Conservation (phyloP, 2,888 invertebrate genomes). For the Geophilus truncorum region DNA sequence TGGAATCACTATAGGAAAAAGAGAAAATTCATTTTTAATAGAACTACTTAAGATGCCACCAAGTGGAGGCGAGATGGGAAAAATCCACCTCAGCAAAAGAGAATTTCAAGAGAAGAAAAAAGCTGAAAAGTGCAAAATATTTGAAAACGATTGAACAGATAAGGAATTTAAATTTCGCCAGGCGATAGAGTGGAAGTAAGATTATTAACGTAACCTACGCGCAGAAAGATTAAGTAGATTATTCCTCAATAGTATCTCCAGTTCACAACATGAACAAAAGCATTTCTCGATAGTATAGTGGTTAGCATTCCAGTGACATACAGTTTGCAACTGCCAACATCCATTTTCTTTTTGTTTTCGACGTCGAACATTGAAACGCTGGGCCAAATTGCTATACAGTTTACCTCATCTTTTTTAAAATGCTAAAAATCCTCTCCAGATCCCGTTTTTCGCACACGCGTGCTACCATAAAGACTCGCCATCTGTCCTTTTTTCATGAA, state of each 20-base stretch:
- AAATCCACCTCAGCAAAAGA: not conserved
- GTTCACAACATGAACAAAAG: too few species aligned
- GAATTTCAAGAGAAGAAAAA: not conserved
- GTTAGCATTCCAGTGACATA: too few species aligned
- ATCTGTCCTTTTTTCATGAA: not conserved
- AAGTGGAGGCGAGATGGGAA: not conserved
- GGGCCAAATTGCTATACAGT: not conserved
- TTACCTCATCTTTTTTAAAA: not conserved
- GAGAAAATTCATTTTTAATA: slow-evolving; percentile 4
- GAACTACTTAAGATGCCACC: not conserved
- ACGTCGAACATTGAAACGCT: not conserved
- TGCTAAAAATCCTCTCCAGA: not conserved
- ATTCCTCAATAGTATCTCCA: too few species aligned
- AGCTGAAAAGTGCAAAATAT: slow-evolving; percentile 4
- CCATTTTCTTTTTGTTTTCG: too few species aligned
- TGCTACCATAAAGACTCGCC: not conserved
- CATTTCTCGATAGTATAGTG: too few species aligned
- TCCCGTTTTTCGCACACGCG: not conserved
- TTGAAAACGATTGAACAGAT: not conserved
- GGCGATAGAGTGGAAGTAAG: too few species aligned
- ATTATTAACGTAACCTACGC: too few species aligned
- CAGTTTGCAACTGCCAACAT: too few species aligned
- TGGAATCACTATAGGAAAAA: slow-evolving; percentile 3
- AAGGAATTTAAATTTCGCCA: not conserved
- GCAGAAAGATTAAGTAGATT: too few species aligned